A percentile compares a stretch with the other conserved stretches of the same genome.
These are phyloP conservation scores for Drosophila paulistorum DNA, from an alignment of 1,140 invertebrate genomes.

Conservation along the genomic window DNA sequence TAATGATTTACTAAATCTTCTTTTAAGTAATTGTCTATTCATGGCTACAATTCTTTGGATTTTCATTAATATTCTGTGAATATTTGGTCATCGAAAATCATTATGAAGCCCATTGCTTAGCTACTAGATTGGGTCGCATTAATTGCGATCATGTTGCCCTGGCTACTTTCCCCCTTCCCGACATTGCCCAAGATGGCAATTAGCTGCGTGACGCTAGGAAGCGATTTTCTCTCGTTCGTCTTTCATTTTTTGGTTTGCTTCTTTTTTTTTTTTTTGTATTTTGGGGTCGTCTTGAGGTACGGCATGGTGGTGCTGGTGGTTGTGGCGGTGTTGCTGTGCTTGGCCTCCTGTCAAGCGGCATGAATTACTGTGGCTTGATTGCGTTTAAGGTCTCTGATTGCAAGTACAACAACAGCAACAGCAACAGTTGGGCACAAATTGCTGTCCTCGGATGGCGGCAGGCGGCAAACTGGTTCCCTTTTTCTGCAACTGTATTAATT, in stretches of 20 bases:
- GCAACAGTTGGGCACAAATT: conserved; percentile 57
- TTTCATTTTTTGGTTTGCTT: not conserved
- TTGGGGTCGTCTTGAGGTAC: conserved; percentile 14
- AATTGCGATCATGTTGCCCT: conserved; percentile 71
- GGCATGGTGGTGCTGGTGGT: not conserved
- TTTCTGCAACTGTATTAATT: conserved; percentile 70
- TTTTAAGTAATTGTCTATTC: too few relatives aligned
- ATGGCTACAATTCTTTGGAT: too few relatives aligned
- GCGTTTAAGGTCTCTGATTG: conserved; percentile 76
- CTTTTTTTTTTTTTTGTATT: not conserved
- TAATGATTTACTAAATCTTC: too few relatives aligned
- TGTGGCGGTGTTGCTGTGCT: conserved; percentile 16
- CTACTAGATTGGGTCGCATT: conserved; percentile 50
- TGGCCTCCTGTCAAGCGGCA: conserved; percentile 54
- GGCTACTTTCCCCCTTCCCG: conserved; percentile 2
- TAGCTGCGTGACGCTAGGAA: conserved; percentile 64
- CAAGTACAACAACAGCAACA: conserved; percentile 34
- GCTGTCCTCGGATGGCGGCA: conserved; percentile 45
- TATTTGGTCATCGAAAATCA: not conserved
- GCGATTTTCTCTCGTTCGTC: conserved; percentile 31
- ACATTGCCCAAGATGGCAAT: conserved; percentile 43
- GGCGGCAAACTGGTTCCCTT: conserved; percentile 60
- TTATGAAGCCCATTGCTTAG: not conserved
- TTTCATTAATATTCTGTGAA: too few relatives aligned
- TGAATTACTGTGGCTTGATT: conserved; percentile 80